These are phyloP conservation scores for Crocuta crocuta DNA, from an alignment of 2,113 vertebrate species.

Conservation along the genomic window DNA sequence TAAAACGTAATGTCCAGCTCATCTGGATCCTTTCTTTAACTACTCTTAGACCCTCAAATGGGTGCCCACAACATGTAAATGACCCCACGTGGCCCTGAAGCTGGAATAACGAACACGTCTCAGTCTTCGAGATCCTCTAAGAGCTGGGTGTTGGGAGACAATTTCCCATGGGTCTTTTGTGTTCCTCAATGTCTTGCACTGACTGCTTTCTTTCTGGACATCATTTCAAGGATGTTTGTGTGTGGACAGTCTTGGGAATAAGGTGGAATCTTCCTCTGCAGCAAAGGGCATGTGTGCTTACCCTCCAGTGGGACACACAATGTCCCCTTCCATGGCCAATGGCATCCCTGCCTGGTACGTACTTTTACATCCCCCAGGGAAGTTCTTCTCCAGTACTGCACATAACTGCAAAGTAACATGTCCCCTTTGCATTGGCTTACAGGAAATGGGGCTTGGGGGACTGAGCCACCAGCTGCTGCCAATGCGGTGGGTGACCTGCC, in stretches of 20 bases:
- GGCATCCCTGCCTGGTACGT: neutral
- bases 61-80: neutral
- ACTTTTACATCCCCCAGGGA: too few relatives aligned
- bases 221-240: neutral
- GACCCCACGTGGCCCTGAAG: neutral
- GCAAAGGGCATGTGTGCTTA: neutral
- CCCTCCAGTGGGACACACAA: neutral
- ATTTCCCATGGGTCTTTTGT: too few relatives aligned
- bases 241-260: neutral
- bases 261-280: accelerated
- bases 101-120: neutral
- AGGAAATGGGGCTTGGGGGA: neutral
- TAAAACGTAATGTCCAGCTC: neutral
- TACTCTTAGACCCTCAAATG: neutral
- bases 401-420: too few relatives aligned
- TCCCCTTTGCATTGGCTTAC: neutral
- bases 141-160: neutral
- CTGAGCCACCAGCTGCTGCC: neutral
- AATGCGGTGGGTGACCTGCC: too few relatives aligned
- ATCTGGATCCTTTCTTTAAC: neutral
- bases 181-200: neutral
- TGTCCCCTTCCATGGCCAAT: neutral
- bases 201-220: too few relatives aligned
- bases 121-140: neutral
- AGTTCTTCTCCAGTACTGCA: neutral